Base-by-base conservation (phyloP, 2,113 vertebrate genomes). In the Vanacampus margaritifer region DNA sequence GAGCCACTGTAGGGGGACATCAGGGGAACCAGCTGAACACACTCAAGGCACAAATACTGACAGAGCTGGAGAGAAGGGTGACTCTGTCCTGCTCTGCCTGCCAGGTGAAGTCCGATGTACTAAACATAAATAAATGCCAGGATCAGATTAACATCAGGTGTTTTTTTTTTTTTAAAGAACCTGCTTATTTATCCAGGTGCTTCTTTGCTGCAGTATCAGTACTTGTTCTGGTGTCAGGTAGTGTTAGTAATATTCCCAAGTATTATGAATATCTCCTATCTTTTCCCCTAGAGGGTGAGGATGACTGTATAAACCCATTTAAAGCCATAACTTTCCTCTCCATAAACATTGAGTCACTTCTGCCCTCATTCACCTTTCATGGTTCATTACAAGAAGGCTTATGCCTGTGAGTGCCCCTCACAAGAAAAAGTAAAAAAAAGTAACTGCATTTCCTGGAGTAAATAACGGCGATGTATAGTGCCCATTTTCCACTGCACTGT, bases 21-120 rank as follows among this genome's bases (percentile, higher is more conserved):
- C 58, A 67, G 1, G 80, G 76, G 21, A 2, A 72, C 68, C 84
- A 86, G 73, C 60, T 84, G 46, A 84, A 67, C 46, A 76, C 76
- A 0, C 76, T 89, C 50, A 89, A 86, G 6, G 88, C 91, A 28
- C 84, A 93, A 59, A 90, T 92, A 0, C 88, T 95, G 36, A 88
- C 58, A 0, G 93, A 95, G 72, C 84, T 96, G 74, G 95, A 96
- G 78, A 87, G 50, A 14, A 88, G 93, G 26, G 88, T 97, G 72
- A 86, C 92, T 65, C 89, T 94, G 46, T 90, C 93, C 26, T 97
- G 96, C 61, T 92, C 93, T 0, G 72, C 92, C 53, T 98, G 95
- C 75, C 86, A 93, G 88, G 88, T 90, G 35, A 83, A 43, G 12
- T 28, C 45, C 48, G 57, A 5, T 23, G 12, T 57, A 10, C 54